A percentile compares a stretch with the other conserved stretches of the same genome.
phyloP scores from a whole-genome alignment of 2,888 invertebrate genomes.

The Cecidostiba fungosa region DNA sequence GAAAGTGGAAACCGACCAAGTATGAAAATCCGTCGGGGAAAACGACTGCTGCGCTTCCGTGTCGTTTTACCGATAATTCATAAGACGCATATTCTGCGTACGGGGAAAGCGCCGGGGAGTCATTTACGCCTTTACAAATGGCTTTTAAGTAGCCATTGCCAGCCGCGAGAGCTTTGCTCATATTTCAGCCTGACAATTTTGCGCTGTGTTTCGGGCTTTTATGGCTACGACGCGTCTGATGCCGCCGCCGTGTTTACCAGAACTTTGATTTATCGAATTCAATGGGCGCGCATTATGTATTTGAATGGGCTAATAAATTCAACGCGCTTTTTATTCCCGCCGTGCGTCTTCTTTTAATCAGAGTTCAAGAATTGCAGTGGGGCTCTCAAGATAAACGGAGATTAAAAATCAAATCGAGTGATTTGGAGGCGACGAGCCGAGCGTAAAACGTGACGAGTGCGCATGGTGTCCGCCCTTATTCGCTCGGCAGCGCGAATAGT shows the following conservation, averaged over 20 bases:
- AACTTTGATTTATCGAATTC: constrained; percentile 42
- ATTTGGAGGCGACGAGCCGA: constrained; percentile 34
- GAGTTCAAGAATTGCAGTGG: not conserved
- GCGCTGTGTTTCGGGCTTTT: constrained; percentile 28
- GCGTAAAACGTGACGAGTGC: constrained; percentile 41
- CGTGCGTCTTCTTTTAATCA: not conserved
- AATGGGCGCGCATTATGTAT: no score
- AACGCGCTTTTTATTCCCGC: no score
- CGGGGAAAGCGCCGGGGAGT: not conserved
- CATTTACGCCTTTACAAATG: constrained; percentile 22
- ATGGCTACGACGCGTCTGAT: constrained; percentile 12
- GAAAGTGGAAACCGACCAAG: constrained; percentile 27
- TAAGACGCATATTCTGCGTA: constrained; percentile 1
- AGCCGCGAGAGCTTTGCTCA: constrained; percentile 24
- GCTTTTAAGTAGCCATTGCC: not conserved
- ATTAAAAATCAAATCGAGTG: constrained; percentile 56
- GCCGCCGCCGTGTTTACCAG: constrained; percentile 35
- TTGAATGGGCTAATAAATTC: not conserved
- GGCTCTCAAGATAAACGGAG: constrained; percentile 24
- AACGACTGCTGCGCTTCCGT: constrained; percentile 20
- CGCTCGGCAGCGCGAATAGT: constrained; percentile 11
- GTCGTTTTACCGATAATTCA: constrained; percentile 44
- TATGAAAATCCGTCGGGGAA: constrained; percentile 26
- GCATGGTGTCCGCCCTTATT: no score
- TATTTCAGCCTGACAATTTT: constrained; percentile 49